A percentile compares a stretch with the other conserved stretches of the same genome.
Conservation (phyloP, 2,797 vertebrate species). For the Myiotriccus ornatus region DNA sequence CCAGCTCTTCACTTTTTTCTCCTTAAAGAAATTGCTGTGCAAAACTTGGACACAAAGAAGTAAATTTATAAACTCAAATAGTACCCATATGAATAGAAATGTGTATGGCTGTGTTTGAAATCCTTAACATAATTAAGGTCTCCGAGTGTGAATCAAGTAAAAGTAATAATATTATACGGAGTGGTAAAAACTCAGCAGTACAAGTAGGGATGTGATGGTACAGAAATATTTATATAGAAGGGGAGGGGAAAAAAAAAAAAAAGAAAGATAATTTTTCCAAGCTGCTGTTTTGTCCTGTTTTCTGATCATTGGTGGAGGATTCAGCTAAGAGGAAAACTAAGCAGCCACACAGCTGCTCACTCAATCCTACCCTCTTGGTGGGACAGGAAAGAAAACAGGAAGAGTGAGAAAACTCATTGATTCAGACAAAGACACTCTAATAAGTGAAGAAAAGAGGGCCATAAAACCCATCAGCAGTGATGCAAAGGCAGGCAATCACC, state of each 20-base stretch:
- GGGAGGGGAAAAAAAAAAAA: rapidly evolving
- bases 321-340: neutral
- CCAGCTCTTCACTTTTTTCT: neutral
- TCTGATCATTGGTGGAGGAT: neutral
- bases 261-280: rapidly evolving
- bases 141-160: neutral
- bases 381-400: neutral
- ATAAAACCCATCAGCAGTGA: neutral
- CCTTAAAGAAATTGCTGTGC: neutral
- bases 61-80: neutral
- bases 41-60: neutral
- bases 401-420: neutral
- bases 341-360: rapidly evolving
- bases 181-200: neutral
- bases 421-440: neutral
- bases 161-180: neutral
- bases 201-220: neutral
- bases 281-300: neutral
- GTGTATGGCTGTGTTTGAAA: neutral
- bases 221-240: neutral
- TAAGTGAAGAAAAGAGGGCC: neutral
- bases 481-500: neutral
- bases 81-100: neutral
- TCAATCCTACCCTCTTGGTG: rapidly evolving
- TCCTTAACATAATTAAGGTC: neutral